phyloP scores from a whole-genome alignment of 2,888 invertebrate species.

The Tipula vernalis region DNA sequence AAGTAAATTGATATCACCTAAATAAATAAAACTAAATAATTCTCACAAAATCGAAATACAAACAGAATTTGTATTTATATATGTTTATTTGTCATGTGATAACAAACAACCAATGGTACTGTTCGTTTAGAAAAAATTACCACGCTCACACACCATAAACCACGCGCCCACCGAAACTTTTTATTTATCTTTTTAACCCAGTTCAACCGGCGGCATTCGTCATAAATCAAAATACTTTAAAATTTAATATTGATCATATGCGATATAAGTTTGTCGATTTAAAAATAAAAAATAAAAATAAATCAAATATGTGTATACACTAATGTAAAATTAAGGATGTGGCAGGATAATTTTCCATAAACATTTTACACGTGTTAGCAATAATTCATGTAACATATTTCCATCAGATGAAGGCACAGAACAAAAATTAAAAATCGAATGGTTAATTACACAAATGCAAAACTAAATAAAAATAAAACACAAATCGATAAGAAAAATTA shows the following conservation, averaged over 20 bases:
- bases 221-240: background rate
- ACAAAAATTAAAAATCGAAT: background rate
- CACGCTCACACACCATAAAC: background rate
- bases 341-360: background rate
- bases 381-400: background rate
- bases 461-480: background rate
- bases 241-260: background rate
- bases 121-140: background rate
- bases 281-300: background rate
- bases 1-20: background rate
- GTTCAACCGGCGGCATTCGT: background rate
- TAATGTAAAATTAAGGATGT: background rate
- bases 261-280: background rate
- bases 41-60: background rate
- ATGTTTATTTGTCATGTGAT: background rate
- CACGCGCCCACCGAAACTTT: background rate
- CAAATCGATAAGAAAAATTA: background rate
- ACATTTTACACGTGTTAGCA: background rate
- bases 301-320: too few species aligned
- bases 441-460: conserved; percentile 4
- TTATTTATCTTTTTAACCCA: background rate
- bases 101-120: background rate
- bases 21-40: background rate
- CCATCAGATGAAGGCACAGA: background rate
- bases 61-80: background rate